phyloP scores from a whole-genome alignment of 1,140 invertebrate genomes.

The Doryteuthis pealeii region DNA sequence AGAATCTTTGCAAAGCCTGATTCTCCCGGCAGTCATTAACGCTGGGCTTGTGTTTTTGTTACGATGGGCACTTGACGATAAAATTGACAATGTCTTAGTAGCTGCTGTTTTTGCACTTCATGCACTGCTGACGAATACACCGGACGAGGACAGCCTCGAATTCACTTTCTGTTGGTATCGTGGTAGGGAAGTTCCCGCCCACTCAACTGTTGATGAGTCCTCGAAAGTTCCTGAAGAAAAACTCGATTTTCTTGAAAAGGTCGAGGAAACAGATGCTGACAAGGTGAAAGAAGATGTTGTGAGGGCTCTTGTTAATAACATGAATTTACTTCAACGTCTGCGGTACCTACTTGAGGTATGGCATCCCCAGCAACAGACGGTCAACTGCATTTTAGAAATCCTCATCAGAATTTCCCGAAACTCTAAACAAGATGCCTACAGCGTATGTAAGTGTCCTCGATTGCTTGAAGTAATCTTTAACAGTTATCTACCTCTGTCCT shows the following conservation, averaged over 20 bases:
- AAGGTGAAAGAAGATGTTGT: slow-evolving; percentile 67
- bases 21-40: slow-evolving; percentile 64
- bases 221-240: slow-evolving; percentile 40
- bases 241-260: slow-evolving; percentile 64
- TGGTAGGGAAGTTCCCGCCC: slow-evolving; percentile 69
- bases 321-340: slow-evolving; percentile 76
- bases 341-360: slow-evolving; percentile 52
- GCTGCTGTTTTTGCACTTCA: slow-evolving; percentile 73
- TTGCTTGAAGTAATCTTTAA: slow-evolving; percentile 43
- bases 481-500: slow-evolving; percentile 51
- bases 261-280: slow-evolving; percentile 77
- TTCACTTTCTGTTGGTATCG: slow-evolving; percentile 69
- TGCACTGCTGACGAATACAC: slow-evolving; percentile 72
- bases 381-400: slow-evolving; percentile 57
- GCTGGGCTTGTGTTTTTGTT: slow-evolving; percentile 76
- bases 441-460: slow-evolving; percentile 41
- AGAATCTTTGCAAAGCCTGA: slow-evolving; percentile 53
- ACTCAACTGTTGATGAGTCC: slow-evolving; percentile 29
- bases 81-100: slow-evolving; percentile 71
- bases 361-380: slow-evolving; percentile 47
- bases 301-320: slow-evolving; percentile 69
- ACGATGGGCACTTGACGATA: slow-evolving; percentile 83
- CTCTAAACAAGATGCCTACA: slow-evolving; percentile 54
- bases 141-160: slow-evolving; percentile 74
- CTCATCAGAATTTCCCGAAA: slow-evolving; percentile 58